phyloP scores from a whole-genome alignment of 2,797 vertebrate genomes.

The Crocodylus rhombifer region DNA sequence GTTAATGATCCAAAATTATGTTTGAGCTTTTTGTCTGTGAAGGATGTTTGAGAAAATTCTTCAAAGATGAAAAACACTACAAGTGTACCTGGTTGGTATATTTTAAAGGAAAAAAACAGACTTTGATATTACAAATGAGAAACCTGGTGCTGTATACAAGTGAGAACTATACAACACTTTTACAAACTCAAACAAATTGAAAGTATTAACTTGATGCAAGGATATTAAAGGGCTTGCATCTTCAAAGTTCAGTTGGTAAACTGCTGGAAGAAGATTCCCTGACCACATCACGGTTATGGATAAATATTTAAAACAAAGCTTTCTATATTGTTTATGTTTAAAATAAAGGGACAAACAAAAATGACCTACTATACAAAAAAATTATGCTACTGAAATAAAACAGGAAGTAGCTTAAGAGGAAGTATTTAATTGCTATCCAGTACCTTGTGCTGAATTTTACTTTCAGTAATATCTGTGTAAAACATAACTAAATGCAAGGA shows the following conservation, averaged over 20 bases:
- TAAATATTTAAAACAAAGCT: not conserved
- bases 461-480: not conserved
- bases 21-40: not conserved
- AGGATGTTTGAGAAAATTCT: not conserved
- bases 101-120: not conserved
- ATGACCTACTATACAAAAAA: not conserved
- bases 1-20: not conserved
- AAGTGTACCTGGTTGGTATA: not conserved
- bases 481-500: not conserved
- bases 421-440: not conserved
- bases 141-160: not conserved
- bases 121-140: not conserved
- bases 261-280: not conserved
- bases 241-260: slow-evolving; percentile 17
- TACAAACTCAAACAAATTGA: slow-evolving; percentile 14
- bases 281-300: not conserved
- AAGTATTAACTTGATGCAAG: not conserved
- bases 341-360: not conserved
- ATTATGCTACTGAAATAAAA: not conserved
- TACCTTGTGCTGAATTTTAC: not conserved
- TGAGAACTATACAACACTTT: not conserved
- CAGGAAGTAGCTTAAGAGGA: not conserved
- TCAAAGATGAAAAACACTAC: not conserved
- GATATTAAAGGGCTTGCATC: not conserved
- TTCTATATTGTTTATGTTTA: not conserved